Base-by-base conservation (phyloP, 2,113 vertebrate genomes). In the Tonatia bakeri region DNA sequence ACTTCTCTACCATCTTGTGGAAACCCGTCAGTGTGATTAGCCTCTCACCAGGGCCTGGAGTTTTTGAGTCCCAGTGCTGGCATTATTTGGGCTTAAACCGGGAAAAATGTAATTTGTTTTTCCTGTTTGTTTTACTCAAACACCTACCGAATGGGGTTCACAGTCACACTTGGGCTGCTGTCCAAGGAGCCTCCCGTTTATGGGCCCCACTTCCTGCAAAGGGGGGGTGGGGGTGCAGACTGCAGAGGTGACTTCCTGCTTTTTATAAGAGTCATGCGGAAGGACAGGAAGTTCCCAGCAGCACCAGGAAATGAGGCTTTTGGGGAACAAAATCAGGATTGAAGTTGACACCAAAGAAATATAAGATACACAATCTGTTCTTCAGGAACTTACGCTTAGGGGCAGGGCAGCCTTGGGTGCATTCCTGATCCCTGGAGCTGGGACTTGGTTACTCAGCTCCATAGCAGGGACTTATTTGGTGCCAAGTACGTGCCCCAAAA, bases 81-180 rank as follows among this genome's bases (percentile, higher is more conserved):
- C 70, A 91, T 93, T 94, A 95, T 94, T 95, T 95, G 95, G 96
- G 69, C 59, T 93, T 86, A 96, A 96, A 96, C 56, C 81, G 84
- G 83, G 82, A 61, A 75, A 96, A 97, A 95, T 19, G n/a, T 61
- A 87, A 79, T 96, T 97, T 91, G 85, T 89, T 97, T 91, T 97
- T 96, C 91, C 83, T 96, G 90, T 95, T 94, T 95, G 64, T 93
- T 94, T 96, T 94, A 95, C 54, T 95, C 87, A 59, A 97, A 94
- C 95, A 97, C 91, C 93, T 94, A 91, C 85, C 82, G 79, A 91
- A 40, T 94, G 72, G 79, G 82, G 91, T 89, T 97, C 64, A 64
- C 94, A 84, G 95, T 87, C 91, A 79, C 88, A 91, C 64, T 91
- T 91, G 82, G 69, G 91, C 82, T 89, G 56, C 11, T 28, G 69